Evolutionary conservation across 2,113 vertebrate species (phyloP).

Genomic region (cat (Felis catus)): F.catus_Fca126_mat1.0 CM031425.1:22609501-22610000

Average conservation of each 20-base stretch:
- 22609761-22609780: not conserved
- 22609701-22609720: not conserved
- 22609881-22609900: not conserved
- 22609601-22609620: not conserved
- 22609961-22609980: not conserved
- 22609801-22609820: not conserved
- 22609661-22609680: not conserved
- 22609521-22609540: not conserved
- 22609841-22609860: not conserved
- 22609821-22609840: not conserved
- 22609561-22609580: not conserved
- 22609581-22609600: not conserved
- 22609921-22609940: not conserved
- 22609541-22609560: not conserved
- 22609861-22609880: not conserved
- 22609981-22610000: slow-evolving; percentile 36
- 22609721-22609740: not conserved
- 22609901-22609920: not conserved
- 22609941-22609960: not conserved
- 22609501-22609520: not conserved
- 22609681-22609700: not conserved
- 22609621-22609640: not conserved
- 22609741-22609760: not conserved
- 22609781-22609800: not conserved
- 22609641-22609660: not conserved